A percentile compares a stretch with the other conserved stretches of the same genome.
phyloP scores from a whole-genome alignment of 2,113 vertebrate genomes.

The Centropristis striata region DNA sequence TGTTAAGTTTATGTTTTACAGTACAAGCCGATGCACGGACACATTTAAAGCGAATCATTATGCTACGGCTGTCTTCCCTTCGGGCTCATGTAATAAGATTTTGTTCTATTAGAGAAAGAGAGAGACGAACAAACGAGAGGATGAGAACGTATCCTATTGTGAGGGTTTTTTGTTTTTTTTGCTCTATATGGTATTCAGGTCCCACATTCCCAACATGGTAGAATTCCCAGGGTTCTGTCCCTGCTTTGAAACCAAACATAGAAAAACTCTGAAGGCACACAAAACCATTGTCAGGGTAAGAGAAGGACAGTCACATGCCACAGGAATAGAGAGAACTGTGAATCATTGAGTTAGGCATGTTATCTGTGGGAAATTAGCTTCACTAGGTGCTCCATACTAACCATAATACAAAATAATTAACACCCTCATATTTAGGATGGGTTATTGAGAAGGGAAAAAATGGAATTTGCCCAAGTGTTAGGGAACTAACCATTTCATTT shows the following conservation, averaged over 20 bases:
- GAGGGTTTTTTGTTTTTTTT: constrained; percentile 22
- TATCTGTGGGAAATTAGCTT: no score
- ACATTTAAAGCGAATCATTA: constrained; percentile 7
- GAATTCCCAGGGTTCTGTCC: constrained; percentile 25
- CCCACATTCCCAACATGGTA: not conserved
- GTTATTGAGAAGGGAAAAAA: no score
- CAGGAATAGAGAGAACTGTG: no score
- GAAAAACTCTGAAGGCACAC: not conserved
- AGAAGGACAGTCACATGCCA: not conserved
- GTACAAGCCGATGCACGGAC: constrained; percentile 4
- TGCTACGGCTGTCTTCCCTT: not conserved
- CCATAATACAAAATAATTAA: no score
- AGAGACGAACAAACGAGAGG: not conserved
- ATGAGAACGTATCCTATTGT: constrained; percentile 21
- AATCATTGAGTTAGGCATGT: no score
- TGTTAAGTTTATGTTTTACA: constrained; percentile 25
- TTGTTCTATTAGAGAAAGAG: not conserved
- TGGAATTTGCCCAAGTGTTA: no score
- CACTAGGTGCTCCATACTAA: no score
- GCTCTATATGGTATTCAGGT: constrained; percentile 12
- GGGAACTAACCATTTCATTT: no score
- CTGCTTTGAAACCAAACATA: constrained; percentile 26
- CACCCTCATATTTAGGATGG: no score
- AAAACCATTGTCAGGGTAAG: not conserved
- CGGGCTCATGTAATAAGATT: constrained; percentile 15